A percentile compares a stretch with the other conserved stretches of the same genome.
phyloP scores from a whole-genome alignment of 2,888 invertebrate species.

The Drymonia ruficornis region DNA sequence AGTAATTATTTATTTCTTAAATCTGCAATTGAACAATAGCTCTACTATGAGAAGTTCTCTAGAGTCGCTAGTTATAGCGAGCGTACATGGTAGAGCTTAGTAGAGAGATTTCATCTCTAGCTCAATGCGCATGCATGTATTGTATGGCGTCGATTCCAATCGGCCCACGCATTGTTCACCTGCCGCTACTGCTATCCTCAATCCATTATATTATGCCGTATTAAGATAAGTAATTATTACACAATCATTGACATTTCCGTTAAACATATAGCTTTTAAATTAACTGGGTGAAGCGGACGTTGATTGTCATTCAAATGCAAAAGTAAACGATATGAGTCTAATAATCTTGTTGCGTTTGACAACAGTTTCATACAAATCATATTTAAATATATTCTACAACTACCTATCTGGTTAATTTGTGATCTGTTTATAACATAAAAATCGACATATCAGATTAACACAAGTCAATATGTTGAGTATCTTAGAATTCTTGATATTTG shows the following conservation, averaged over 20 bases:
- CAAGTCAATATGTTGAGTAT: too few species aligned
- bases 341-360: background rate
- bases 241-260: background rate
- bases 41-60: too few species aligned
- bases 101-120: background rate
- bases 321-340: background rate
- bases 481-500: too few species aligned
- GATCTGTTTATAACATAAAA: too few species aligned
- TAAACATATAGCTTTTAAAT: background rate
- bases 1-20: too few species aligned
- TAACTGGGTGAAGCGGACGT: background rate
- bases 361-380: background rate
- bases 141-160: background rate
- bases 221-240: background rate
- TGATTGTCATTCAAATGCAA: background rate
- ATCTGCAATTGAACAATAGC: too few species aligned
- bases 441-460: too few species aligned
- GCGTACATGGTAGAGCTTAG: background rate
- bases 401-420: too few species aligned
- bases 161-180: slow-evolving; percentile 2
- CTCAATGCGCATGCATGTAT: slow-evolving; percentile 2
- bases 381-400: too few species aligned
- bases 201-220: background rate
- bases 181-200: background rate
- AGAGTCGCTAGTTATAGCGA: too few species aligned